Percentiles rank a stretch among this genome's conserved stretches.
phyloP scores from a whole-genome alignment of 2,888 invertebrate genomes.

The Cacoxenus indagator region DNA sequence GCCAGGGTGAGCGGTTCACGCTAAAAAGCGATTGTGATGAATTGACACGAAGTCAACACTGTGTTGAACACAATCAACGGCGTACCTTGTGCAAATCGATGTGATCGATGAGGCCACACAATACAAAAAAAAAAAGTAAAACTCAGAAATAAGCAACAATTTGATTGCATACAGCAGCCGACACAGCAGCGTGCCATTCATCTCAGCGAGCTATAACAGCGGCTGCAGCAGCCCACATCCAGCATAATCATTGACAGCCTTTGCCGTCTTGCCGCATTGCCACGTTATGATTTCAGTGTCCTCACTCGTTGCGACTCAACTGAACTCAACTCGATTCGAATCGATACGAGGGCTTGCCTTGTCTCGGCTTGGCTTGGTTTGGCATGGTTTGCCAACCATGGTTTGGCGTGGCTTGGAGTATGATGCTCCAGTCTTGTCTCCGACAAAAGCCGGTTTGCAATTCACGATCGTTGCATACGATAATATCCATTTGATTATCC shows the following conservation, averaged over 20 bases:
- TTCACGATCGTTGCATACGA: slow-evolving; percentile 64
- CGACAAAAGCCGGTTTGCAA: not conserved
- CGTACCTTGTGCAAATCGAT: too few relatives aligned
- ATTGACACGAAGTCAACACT: too few relatives aligned
- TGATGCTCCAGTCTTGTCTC: not conserved
- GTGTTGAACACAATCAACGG: too few relatives aligned
- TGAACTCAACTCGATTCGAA: not conserved
- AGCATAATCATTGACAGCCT: slow-evolving; percentile 20
- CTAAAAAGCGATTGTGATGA: too few relatives aligned
- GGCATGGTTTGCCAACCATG: too few relatives aligned
- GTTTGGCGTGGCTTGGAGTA: not conserved
- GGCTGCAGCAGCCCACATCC: not conserved
- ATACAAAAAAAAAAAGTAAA: not conserved
- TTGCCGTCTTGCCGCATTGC: not conserved
- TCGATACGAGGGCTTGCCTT: not conserved
- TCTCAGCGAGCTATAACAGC: not conserved
- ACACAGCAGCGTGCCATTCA: not conserved
- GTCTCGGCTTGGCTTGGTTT: too few relatives aligned
- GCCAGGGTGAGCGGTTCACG: too few relatives aligned
- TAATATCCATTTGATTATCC: slow-evolving; percentile 71
- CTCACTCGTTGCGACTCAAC: not conserved
- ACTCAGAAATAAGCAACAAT: not conserved
- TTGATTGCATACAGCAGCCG: slow-evolving; percentile 14
- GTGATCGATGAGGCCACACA: too few relatives aligned
- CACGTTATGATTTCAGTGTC: too few relatives aligned